Evolutionary conservation across 2,888 invertebrate genomes (phyloP).

Genomic region (Platerodrilus igneus): DNA sequence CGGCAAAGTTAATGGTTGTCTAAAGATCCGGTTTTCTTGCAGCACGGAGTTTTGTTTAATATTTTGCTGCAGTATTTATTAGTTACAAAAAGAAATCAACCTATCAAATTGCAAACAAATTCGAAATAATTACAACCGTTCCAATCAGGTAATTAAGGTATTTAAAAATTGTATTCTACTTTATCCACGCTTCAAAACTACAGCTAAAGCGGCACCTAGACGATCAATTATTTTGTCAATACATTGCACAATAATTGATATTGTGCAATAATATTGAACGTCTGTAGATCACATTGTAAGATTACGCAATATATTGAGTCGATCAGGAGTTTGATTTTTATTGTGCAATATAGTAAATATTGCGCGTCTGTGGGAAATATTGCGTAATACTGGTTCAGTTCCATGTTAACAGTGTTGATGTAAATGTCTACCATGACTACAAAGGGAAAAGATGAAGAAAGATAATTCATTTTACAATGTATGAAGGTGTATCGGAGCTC

Average conservation of each 20-base stretch:
- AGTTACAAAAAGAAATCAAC: too few species aligned
- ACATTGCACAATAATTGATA: conserved; percentile 9
- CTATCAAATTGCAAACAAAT: too few species aligned
- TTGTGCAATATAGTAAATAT: too few species aligned
- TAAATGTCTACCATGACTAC: neutral
- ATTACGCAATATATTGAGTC: conserved; percentile 10
- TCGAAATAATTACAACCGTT: too few species aligned
- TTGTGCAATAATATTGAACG: conserved; percentile 13
- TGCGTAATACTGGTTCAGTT: conserved; percentile 9
- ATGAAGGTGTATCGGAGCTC: conserved; percentile 29
- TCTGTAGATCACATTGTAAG: conserved; percentile 12
- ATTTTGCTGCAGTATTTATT: too few species aligned
- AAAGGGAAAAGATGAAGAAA: conserved; percentile 6
- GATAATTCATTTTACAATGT: conserved; percentile 26
- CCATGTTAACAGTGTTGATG: neutral
- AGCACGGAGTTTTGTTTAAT: too few species aligned
- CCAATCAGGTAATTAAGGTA: too few species aligned
- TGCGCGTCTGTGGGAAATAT: conserved; percentile 10
- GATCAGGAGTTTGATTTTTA: too few species aligned
- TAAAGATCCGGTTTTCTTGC: too few species aligned
- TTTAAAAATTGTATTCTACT: too few species aligned
- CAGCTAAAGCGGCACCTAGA: conserved; percentile 9
- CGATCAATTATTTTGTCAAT: conserved; percentile 12
- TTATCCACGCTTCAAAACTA: too few species aligned
- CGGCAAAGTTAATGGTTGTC: too few species aligned